Conservation (phyloP, 2,113 vertebrate species). For the Xenopus borealis region DNA sequence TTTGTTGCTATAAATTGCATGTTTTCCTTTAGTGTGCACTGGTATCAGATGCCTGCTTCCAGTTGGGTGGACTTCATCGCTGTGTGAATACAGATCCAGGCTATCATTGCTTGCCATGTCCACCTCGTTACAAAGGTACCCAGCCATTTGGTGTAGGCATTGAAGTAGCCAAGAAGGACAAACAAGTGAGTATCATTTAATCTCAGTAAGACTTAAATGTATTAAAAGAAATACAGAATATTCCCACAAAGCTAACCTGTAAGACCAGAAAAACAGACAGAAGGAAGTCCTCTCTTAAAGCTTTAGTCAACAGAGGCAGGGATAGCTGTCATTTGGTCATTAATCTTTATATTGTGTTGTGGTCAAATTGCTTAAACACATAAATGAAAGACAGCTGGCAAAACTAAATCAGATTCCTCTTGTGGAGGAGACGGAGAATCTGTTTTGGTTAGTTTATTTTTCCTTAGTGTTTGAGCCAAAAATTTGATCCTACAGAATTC, state of each 20-base stretch:
- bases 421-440: not conserved
- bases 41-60: slow-evolving; percentile 87
- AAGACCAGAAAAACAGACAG: not conserved
- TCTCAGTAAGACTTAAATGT: not conserved
- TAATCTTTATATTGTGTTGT: slow-evolving; percentile 15
- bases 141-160: slow-evolving; percentile 89
- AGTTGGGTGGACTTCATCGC: slow-evolving; percentile 71
- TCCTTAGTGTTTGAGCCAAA: too few relatives aligned
- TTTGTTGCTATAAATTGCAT: not conserved
- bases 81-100: slow-evolving; percentile 92
- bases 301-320: not conserved
- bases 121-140: slow-evolving; percentile 87
- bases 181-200: slow-evolving; percentile 74
- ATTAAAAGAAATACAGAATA: not conserved
- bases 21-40: slow-evolving; percentile 76
- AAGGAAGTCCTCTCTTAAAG: not conserved
- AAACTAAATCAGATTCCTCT: slow-evolving; percentile 28
- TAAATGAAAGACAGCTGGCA: slow-evolving; percentile 31
- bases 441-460: too few relatives aligned
- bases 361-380: slow-evolving; percentile 15
- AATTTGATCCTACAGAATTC: too few relatives aligned
- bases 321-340: not conserved
- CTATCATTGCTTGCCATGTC: slow-evolving; percentile 93
- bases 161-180: slow-evolving; percentile 79
- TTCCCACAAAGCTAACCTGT: not conserved